Evolutionary conservation across 1,140 invertebrate genomes (phyloP).

Genomic region (Drosophila seguyi): DNA sequence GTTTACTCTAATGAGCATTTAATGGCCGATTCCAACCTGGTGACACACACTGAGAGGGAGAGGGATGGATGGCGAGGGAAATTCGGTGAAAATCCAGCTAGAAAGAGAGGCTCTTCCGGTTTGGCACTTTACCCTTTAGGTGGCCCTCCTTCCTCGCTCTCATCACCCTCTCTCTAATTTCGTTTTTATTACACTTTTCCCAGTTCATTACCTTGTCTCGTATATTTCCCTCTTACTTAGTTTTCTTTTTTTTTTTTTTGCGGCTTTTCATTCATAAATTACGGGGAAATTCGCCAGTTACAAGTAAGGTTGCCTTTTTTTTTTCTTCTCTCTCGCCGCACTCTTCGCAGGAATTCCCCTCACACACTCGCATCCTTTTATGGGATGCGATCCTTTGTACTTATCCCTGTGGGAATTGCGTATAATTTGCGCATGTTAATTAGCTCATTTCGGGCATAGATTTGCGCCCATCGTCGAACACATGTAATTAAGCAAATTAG

Average conservation of each 20-base stretch:
- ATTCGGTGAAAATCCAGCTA: constrained; percentile 1
- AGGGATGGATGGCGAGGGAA: background rate
- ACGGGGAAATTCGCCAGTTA: constrained; percentile 59
- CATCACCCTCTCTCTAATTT: constrained; percentile 35
- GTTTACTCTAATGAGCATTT: constrained; percentile 79
- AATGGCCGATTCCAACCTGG: constrained; percentile 56
- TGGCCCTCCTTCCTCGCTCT: background rate
- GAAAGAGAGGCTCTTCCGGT: constrained; percentile 57
- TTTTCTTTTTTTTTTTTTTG: constrained; percentile 11
- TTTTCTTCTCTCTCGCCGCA: too few species aligned
- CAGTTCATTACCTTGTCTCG: constrained; percentile 18
- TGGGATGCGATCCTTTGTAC: constrained; percentile 22
- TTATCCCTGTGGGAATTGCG: constrained; percentile 64
- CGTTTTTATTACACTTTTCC: constrained; percentile 46
- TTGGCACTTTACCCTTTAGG: constrained; percentile 44
- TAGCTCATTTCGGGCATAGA: constrained; percentile 65
- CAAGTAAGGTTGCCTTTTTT: constrained; percentile 11
- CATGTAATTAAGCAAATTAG: constrained; percentile 77
- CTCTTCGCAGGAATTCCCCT: constrained; percentile 20
- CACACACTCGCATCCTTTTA: constrained; percentile 10
- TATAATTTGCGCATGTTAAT: constrained; percentile 77
- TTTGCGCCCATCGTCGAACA: constrained; percentile 50
- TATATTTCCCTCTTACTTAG: constrained; percentile 3
- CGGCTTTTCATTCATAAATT: constrained; percentile 75
- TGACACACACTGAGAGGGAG: constrained; percentile 34